Percentiles rank a stretch among this genome's conserved stretches.
Conservation (phyloP, 2,888 invertebrate genomes). For the Netelia inedita region DNA sequence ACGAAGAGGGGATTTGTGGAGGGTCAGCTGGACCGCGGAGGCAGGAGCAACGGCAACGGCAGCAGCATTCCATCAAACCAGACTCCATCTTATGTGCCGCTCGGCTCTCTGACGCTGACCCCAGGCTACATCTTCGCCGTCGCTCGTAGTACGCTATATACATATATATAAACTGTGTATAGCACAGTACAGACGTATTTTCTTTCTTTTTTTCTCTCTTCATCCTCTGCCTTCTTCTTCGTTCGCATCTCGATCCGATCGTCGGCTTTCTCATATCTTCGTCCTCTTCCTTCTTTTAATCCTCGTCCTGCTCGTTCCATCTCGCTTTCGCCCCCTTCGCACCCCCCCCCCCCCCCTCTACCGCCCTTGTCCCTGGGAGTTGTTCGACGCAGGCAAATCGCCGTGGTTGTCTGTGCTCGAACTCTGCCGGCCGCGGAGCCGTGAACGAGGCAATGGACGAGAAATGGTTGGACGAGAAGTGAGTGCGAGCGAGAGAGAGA, state of each 20-base stretch:
- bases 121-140: constrained; percentile 76
- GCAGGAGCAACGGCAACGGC: constrained; percentile 80
- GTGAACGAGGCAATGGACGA: constrained; percentile 8
- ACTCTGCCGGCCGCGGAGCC: neutral
- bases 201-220: constrained; percentile 61
- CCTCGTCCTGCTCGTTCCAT: constrained; percentile 8
- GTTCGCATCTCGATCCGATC: constrained; percentile 66
- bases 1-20: constrained; percentile 65
- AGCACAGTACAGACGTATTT: constrained; percentile 54
- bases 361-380: constrained; percentile 46
- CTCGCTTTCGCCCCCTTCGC: constrained; percentile 43
- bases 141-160: constrained; percentile 56
- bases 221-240: constrained; percentile 56
- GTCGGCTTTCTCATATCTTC: constrained; percentile 66
- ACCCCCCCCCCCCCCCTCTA: constrained; percentile 51
- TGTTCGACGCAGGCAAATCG: constrained; percentile 59
- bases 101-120: constrained; percentile 73
- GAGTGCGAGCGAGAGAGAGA: neutral
- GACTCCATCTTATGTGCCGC: constrained; percentile 83
- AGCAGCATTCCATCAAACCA: constrained; percentile 85
- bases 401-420: neutral
- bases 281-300: constrained; percentile 41
- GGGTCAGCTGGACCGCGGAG: constrained; percentile 74
- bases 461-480: neutral
- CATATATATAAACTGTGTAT: constrained; percentile 32